phyloP scores from a whole-genome alignment of 1,140 invertebrate genomes.

The Lepidurus couesii region DNA sequence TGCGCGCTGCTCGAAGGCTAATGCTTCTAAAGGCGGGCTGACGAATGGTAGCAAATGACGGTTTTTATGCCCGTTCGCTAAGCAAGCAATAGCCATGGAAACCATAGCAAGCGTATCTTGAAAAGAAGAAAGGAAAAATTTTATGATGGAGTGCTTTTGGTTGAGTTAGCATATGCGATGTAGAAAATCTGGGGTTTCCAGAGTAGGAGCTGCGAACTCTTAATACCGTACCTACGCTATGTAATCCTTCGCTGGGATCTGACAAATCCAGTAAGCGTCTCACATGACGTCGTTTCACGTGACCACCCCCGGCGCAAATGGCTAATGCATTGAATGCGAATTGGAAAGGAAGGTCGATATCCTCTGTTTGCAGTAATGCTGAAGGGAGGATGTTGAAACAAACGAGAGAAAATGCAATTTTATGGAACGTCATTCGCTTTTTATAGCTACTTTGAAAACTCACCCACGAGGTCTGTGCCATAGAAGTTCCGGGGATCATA shows the following conservation, averaged over 20 bases:
- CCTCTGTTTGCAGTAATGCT: slow-evolving; percentile 43
- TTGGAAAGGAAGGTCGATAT: slow-evolving; percentile 58
- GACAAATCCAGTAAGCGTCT: slow-evolving; percentile 67
- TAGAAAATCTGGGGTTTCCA: neutral
- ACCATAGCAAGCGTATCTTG: slow-evolving; percentile 76
- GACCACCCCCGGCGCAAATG: slow-evolving; percentile 70
- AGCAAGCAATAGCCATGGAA: slow-evolving; percentile 71
- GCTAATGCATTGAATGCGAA: slow-evolving; percentile 61
- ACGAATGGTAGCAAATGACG: slow-evolving; percentile 29
- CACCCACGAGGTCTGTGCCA: slow-evolving; percentile 67
- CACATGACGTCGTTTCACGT: slow-evolving; percentile 70
- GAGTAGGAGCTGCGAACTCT: slow-evolving; percentile 50
- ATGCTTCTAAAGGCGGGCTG: slow-evolving; percentile 65
- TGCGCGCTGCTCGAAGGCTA: slow-evolving; percentile 66
- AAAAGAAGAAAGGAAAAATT: neutral
- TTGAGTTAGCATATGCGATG: neutral
- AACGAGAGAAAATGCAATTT: neutral
- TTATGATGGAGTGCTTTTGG: neutral
- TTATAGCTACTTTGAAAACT: slow-evolving; percentile 40
- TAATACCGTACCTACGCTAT: slow-evolving; percentile 29
- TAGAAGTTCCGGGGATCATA: slow-evolving; percentile 74
- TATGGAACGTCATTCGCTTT: neutral
- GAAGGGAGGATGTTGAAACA: slow-evolving; percentile 22
- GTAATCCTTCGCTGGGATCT: slow-evolving; percentile 42
- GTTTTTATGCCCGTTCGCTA: slow-evolving; percentile 47